A percentile compares a stretch with the other conserved stretches of the same genome.
These are phyloP conservation scores for Corydoras sp. DNA, from an alignment of 2,113 vertebrate genomes.

Conservation along the genomic window DNA sequence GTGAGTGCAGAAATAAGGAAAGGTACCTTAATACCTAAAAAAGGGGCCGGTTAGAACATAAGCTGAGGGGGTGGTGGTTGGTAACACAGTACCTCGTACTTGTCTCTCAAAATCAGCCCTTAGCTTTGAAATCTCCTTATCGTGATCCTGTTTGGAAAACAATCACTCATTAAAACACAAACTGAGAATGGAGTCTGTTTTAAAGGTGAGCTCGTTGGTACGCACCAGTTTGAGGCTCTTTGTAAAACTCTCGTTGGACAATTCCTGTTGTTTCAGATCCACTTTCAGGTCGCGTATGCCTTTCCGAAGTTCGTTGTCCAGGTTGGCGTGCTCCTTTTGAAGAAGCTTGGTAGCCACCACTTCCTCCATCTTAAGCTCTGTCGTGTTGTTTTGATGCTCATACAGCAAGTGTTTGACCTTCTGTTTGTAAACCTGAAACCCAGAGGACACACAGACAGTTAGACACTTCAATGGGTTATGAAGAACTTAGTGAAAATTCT, in stretches of 20 bases:
- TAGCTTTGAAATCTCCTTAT: constrained; percentile 68
- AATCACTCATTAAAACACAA: constrained; percentile 1
- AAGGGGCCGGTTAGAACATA: too few species aligned
- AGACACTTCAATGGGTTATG: background rate
- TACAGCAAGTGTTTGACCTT: constrained; percentile 91
- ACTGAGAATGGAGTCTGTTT: background rate
- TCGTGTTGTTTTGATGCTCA: constrained; percentile 83
- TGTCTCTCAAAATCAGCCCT: constrained; percentile 69
- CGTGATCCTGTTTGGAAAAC: constrained; percentile 71
- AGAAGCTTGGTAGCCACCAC: constrained; percentile 57
- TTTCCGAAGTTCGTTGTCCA: constrained; percentile 66
- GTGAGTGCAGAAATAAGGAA: too few species aligned
- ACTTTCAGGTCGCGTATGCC: constrained; percentile 60
- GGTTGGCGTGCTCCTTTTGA: constrained; percentile 68
- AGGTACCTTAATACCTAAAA: too few species aligned
- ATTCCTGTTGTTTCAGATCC: constrained; percentile 72
- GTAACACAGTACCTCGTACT: constrained; percentile 66
- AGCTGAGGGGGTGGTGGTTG: background rate
- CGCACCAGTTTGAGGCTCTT: constrained; percentile 77
- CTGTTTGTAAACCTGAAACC: constrained; percentile 78
- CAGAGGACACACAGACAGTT: background rate
- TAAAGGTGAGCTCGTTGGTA: background rate
- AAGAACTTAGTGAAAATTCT: too few species aligned
- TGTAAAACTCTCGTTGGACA: constrained; percentile 64
- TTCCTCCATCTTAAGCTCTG: constrained; percentile 70